Percentiles rank a stretch among this genome's conserved stretches.
These are phyloP conservation scores for Empidonax alnorum DNA, from an alignment of 2,113 vertebrate species.

Conservation along the genomic window DNA sequence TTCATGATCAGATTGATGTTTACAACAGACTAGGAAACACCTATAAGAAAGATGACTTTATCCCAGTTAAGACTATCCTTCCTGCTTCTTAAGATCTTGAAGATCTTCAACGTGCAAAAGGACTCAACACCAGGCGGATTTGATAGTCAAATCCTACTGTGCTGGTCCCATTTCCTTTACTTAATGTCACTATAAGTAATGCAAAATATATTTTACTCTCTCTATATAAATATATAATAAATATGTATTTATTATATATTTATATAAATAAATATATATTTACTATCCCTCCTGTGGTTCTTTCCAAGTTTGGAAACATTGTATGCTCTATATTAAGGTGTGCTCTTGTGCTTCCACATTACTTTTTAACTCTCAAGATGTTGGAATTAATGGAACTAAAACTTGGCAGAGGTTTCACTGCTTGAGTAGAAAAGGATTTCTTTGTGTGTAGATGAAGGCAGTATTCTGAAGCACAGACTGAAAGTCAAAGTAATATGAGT, in stretches of 20 bases:
- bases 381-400: not conserved
- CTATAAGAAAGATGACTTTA: not conserved
- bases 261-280: too few relatives aligned
- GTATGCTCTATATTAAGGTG: not conserved
- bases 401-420: not conserved
- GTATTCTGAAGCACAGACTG: not conserved
- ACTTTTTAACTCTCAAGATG: not conserved
- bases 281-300: not conserved
- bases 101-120: not conserved
- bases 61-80: not conserved
- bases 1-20: not conserved
- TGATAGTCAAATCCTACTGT: not conserved
- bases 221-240: not conserved
- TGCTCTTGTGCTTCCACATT: not conserved
- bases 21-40: not conserved
- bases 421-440: not conserved
- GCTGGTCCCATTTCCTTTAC: not conserved
- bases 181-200: not conserved
- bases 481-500: not conserved
- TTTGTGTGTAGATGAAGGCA: not conserved
- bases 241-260: too few relatives aligned
- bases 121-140: not conserved
- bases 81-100: not conserved
- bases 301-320: not conserved
- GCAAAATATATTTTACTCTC: not conserved